A percentile compares a stretch with the other conserved stretches of the same genome.
These are phyloP conservation scores for Schrankia costaestrigalis DNA, from an alignment of 2,888 invertebrate species.

Conservation along the genomic window DNA sequence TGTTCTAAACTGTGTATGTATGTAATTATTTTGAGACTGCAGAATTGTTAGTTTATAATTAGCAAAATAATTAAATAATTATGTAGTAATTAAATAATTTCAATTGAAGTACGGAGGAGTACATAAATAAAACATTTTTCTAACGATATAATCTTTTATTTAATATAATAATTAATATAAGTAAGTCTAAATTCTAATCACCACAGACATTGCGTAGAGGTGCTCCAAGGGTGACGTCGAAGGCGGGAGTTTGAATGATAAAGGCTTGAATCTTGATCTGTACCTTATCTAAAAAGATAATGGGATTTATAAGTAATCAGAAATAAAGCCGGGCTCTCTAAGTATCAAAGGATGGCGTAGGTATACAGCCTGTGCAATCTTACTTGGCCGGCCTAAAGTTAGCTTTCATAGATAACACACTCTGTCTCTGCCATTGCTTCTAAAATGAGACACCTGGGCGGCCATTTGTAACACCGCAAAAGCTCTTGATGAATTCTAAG, in stretches of 20 bases:
- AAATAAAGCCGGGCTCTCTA: no score
- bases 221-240: slow-evolving; percentile 51
- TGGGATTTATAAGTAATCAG: no score
- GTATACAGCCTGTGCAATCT: no score
- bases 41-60: slow-evolving; percentile 77
- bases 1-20: slow-evolving; percentile 68
- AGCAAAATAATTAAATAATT: slow-evolving; percentile 64
- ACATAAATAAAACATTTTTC: slow-evolving; percentile 72
- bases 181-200: slow-evolving; percentile 38
- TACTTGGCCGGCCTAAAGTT: no score
- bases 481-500: no score
- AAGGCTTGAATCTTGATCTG: slow-evolving; percentile 65
- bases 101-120: slow-evolving; percentile 70
- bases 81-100: slow-evolving; percentile 71
- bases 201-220: slow-evolving; percentile 51
- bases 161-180: slow-evolving; percentile 5
- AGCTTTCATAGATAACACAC: no score
- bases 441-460: no score
- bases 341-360: no score
- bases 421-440: no score
- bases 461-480: no score
- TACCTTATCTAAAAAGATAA: slow-evolving; percentile 47
- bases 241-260: slow-evolving; percentile 59
- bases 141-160: slow-evolving; percentile 55
- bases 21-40: slow-evolving; percentile 79